Evolutionary conservation across 2,797 vertebrate genomes (phyloP).

Genomic region (Moxostoma hubbsi): DNA sequence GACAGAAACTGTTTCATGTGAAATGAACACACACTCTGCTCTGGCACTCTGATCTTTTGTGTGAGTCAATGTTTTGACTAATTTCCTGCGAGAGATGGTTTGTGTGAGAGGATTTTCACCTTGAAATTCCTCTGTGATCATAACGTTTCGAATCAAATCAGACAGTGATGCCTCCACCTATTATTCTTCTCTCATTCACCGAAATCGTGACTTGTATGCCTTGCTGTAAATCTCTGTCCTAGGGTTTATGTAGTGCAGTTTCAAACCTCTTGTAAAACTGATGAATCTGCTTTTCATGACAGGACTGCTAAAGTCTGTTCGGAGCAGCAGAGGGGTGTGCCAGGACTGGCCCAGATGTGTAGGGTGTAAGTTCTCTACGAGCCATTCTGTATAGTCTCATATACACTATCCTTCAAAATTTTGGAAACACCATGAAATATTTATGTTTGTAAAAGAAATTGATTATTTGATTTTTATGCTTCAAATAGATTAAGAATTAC

Average conservation of each 20-base stretch:
- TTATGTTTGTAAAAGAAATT: no score
- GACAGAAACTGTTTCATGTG: background rate
- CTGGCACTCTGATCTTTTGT: background rate
- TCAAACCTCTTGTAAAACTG: slow-evolving; percentile 13
- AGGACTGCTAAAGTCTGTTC: slow-evolving; percentile 4
- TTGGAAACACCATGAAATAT: no score
- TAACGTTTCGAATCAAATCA: slow-evolving; percentile 33
- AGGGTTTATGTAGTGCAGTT: slow-evolving; percentile 23
- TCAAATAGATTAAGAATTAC: no score
- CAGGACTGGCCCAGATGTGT: background rate
- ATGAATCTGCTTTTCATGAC: slow-evolving; percentile 36
- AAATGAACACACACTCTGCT: background rate
- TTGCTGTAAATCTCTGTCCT: slow-evolving; percentile 43
- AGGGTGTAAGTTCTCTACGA: background rate
- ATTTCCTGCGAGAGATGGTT: slow-evolving; percentile 18
- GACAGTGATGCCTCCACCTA: slow-evolving; percentile 16
- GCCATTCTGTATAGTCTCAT: background rate
- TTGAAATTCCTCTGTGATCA: slow-evolving; percentile 30
- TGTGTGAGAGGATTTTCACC: slow-evolving; percentile 3
- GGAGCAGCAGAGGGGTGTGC: background rate
- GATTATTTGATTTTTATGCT: no score
- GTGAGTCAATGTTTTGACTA: slow-evolving; percentile 22
- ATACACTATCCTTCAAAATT: no score
- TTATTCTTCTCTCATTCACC: slow-evolving; percentile 28
- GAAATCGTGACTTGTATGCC: slow-evolving; percentile 24